Percentiles rank a stretch among this genome's conserved stretches.
These are phyloP conservation scores for Aplidium turbinatum DNA, from an alignment of 23 tunicate species.

Conservation along the genomic window DNA sequence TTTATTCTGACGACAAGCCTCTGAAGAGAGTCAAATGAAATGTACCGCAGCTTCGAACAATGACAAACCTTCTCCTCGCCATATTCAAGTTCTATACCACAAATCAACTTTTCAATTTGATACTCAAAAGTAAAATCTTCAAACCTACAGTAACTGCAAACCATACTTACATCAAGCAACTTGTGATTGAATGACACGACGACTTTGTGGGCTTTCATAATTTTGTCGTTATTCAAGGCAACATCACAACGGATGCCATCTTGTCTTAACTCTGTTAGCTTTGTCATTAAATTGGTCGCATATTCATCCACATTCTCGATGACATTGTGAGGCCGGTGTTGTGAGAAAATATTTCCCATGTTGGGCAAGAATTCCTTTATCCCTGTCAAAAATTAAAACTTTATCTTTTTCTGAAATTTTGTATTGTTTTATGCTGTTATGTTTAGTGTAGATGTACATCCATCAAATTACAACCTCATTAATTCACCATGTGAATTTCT, in stretches of 20 bases:
- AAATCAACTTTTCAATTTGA: too few relatives aligned
- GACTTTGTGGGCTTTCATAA: conserved; percentile 55
- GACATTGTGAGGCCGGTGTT: conserved; percentile 32
- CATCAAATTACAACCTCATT: too few relatives aligned
- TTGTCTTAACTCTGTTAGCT: conserved; percentile 46
- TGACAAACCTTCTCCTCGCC: too few relatives aligned
- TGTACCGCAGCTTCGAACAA: too few relatives aligned
- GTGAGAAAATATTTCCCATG: conserved; percentile 76
- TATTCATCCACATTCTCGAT: conserved; percentile 72
- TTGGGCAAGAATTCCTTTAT: conserved; percentile 38
- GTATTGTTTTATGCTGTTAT: too few relatives aligned
- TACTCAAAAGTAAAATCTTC: background rate
- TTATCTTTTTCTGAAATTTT: too few relatives aligned
- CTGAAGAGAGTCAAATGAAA: too few relatives aligned
- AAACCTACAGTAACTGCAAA: background rate
- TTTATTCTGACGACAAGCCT: too few relatives aligned
- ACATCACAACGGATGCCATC: conserved; percentile 57
- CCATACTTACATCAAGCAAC: conserved; percentile 45
- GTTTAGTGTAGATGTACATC: too few relatives aligned
- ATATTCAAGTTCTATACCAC: too few relatives aligned
- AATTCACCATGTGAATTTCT: too few relatives aligned
- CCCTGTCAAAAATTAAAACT: too few relatives aligned
- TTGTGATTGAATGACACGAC: conserved; percentile 68
- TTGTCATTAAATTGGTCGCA: conserved; percentile 55
- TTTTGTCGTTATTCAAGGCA: conserved; percentile 12